Evolutionary conservation across 2,797 vertebrate species (phyloP).

Genomic region (Arnoldichthys spilopterus): DNA sequence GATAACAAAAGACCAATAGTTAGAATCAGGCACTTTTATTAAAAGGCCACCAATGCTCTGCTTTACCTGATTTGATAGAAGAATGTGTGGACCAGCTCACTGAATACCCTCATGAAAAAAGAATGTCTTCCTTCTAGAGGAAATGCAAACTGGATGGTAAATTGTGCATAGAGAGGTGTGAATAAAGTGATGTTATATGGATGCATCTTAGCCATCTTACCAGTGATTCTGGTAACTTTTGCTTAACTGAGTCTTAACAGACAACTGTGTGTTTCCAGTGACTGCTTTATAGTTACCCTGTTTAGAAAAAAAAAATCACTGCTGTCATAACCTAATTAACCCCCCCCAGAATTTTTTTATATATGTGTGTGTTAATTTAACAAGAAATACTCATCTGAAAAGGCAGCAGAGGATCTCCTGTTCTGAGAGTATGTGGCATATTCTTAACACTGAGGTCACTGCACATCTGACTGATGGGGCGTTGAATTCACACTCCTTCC

Average conservation of each 20-base stretch:
- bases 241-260: background rate
- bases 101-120: no score
- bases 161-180: no score
- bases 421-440: constrained; percentile 71
- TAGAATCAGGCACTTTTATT: background rate
- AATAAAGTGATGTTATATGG: no score
- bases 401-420: constrained; percentile 45
- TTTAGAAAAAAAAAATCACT: no score
- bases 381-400: background rate
- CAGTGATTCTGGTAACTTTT: background rate
- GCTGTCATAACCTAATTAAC: background rate
- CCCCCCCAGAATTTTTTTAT: background rate
- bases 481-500: constrained; percentile 72
- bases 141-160: no score
- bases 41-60: no score
- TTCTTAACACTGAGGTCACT: constrained; percentile 73
- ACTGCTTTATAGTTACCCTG: background rate
- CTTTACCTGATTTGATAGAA: no score
- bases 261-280: background rate
- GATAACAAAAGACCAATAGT: background rate
- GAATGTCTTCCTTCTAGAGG: no score
- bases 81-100: no score
- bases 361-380: background rate
- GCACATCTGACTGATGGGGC: constrained; percentile 79
- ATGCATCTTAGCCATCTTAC: no score